phyloP scores from a whole-genome alignment of 2,888 invertebrate genomes.

The Agriotes lineatus region DNA sequence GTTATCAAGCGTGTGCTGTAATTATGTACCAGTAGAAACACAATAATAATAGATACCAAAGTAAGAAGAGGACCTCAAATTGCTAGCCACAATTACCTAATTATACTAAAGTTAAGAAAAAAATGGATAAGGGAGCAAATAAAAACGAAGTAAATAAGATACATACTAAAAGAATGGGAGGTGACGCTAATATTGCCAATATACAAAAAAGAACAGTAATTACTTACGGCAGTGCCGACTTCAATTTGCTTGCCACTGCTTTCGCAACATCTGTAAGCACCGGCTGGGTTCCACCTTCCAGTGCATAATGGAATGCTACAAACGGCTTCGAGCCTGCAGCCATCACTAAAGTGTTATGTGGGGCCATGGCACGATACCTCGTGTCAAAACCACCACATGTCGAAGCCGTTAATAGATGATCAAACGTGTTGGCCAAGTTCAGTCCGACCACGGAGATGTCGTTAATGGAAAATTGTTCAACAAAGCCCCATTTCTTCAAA shows the following conservation, averaged over 20 bases:
- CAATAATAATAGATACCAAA: no score
- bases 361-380: slow-evolving; percentile 79
- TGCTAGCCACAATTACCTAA: no score
- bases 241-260: slow-evolving; percentile 89
- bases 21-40: no score
- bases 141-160: no score
- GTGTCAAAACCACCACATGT: slow-evolving; percentile 81
- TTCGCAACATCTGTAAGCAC: slow-evolving; percentile 92
- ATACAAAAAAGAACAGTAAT: no score
- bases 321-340: slow-evolving; percentile 87
- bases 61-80: no score
- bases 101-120: no score
- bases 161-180: no score
- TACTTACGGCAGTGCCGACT: slow-evolving; percentile 83
- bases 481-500: slow-evolving; percentile 90
- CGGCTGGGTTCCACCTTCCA: slow-evolving; percentile 88
- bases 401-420: slow-evolving; percentile 87
- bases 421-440: slow-evolving; percentile 82
- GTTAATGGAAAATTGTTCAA: slow-evolving; percentile 78
- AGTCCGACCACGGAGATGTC: slow-evolving; percentile 85
- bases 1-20: no score
- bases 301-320: slow-evolving; percentile 89
- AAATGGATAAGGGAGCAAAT: no score
- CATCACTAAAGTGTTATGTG: slow-evolving; percentile 81
- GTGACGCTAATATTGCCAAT: not conserved